Evolutionary conservation across 1,140 invertebrate genomes (phyloP), one percentile per base, ranked within the genome.

Genomic region (Parasteatoda tepidariorum): DNA sequence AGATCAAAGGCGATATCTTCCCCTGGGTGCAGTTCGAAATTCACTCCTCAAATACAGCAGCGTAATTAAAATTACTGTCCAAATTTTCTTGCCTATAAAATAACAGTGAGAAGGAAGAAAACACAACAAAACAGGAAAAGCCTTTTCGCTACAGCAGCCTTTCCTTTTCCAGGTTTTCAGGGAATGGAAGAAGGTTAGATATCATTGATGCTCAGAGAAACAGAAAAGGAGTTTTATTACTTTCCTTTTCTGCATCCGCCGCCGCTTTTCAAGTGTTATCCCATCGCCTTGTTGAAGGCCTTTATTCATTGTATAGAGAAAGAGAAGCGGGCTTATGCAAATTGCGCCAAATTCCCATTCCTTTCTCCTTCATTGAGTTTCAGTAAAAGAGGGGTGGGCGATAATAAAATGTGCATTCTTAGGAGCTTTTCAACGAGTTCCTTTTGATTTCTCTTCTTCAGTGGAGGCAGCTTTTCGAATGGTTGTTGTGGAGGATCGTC

Each of bases 331-430:
- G 66, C 78, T 82, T 82, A 82, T 82, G 78, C 78, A 82, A 82
- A 82, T 82, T 82, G 67, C 78, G 68, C 64, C n/a, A 82, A 82
- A 82, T 82, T 82, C 78, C 33, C 78, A 54, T 62, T 54, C 64
- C 78, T 82, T 82, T 82, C 78, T 62, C 78, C 78, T 82, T 71
- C 78, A 82, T 82, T 82, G 78, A 71, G 78, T 82, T 48, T 18
- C 38, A 48, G 18, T 2, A 18, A 48, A 18, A 18, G 9, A 2
- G 38, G n/a, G 48, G 38, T 34, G 75, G 75, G 78, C 34, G 78
- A 82, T 82, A 71, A 82, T 82, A 82, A 82, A 82, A 82, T 82
- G 78, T 82, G 78, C 78, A 82, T 82, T 82, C 78, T 71, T 70
- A 82, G 78, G 55, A 82, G 67, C 54, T 71, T 82, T 82, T 82